Percentiles rank a stretch among this genome's conserved stretches.
Evolutionary conservation across 2,888 invertebrate genomes (phyloP).

Genomic region (Priocnemis perturbator): DNA sequence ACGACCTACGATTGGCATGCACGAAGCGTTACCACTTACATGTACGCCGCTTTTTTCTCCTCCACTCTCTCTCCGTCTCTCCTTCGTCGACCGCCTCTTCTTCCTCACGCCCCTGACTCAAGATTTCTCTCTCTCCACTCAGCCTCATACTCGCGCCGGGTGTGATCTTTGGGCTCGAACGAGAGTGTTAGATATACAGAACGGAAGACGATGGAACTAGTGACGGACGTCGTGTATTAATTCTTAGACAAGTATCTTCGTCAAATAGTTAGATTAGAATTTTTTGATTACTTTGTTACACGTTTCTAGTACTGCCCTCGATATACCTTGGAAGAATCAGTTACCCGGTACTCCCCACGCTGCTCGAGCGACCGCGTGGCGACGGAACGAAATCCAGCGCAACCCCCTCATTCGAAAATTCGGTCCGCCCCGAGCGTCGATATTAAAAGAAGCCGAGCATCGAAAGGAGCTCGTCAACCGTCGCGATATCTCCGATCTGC

Average conservation of each 20-base stretch:
- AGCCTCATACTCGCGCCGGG: constrained; percentile 24
- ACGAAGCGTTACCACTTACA: constrained; percentile 63
- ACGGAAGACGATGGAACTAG: too few relatives aligned
- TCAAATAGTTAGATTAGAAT: too few relatives aligned
- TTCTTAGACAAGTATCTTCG: too few relatives aligned
- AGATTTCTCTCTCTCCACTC: constrained; percentile 20
- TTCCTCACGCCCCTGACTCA: background rate
- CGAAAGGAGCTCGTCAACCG: constrained; percentile 33
- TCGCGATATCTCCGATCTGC: constrained; percentile 37
- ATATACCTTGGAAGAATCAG: too few relatives aligned
- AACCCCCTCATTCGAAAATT: background rate
- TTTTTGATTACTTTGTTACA: too few relatives aligned
- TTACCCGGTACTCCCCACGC: too few relatives aligned
- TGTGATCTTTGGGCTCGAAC: too few relatives aligned
- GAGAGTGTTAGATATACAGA: too few relatives aligned
- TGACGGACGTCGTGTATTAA: too few relatives aligned
- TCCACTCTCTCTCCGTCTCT: constrained; percentile 11
- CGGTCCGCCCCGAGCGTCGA: background rate
- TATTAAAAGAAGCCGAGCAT: background rate
- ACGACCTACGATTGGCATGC: constrained; percentile 64
- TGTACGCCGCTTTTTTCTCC: constrained; percentile 45
- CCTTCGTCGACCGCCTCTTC: constrained; percentile 10
- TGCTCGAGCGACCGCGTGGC: too few relatives aligned
- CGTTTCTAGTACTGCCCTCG: too few relatives aligned
- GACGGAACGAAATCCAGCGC: too few relatives aligned